A percentile compares a stretch with the other conserved stretches of the same genome.
phyloP scores from a whole-genome alignment of 2,888 invertebrate species.

The Lycaena phlaeas region DNA sequence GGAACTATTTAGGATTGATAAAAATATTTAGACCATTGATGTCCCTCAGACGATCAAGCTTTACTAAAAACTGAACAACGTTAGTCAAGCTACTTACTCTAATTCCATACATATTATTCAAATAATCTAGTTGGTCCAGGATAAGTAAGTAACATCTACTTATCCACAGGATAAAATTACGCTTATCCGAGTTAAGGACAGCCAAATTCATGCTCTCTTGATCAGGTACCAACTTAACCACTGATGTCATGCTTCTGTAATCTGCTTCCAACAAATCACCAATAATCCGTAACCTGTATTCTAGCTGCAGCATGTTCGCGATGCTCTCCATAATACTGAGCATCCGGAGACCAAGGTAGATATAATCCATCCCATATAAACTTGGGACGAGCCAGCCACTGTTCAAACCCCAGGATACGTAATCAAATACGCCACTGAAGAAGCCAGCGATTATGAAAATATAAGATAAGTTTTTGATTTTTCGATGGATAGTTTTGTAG shows the following conservation, averaged over 20 bases:
- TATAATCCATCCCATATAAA: constrained; percentile 12
- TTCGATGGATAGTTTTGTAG: constrained; percentile 14
- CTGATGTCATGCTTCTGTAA: constrained; percentile 2
- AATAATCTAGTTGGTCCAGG: constrained; percentile 18
- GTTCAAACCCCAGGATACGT: constrained; percentile 6
- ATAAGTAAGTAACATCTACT: constrained; percentile 19
- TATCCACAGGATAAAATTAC: constrained; percentile 13
- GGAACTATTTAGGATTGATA: too few species aligned
- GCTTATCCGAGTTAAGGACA: neutral
- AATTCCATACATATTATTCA: constrained; percentile 19
- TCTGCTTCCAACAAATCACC: constrained; percentile 16
- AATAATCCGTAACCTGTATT: constrained; percentile 17
- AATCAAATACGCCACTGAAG: constrained; percentile 9
- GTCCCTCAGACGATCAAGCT: too few species aligned
- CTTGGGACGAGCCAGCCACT: constrained; percentile 12
- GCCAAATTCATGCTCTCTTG: neutral
- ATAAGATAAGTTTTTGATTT: constrained; percentile 10
- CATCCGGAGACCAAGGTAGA: constrained; percentile 15
- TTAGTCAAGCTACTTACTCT: constrained; percentile 16
- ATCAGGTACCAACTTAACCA: neutral
- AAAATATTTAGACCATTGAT: too few species aligned
- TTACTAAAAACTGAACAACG: too few species aligned
- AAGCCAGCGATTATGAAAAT: constrained; percentile 7
- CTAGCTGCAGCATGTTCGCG: constrained; percentile 16
- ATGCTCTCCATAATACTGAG: constrained; percentile 15